Conservation (phyloP, 2,888 invertebrate genomes). For the Sesamia inferens region DNA sequence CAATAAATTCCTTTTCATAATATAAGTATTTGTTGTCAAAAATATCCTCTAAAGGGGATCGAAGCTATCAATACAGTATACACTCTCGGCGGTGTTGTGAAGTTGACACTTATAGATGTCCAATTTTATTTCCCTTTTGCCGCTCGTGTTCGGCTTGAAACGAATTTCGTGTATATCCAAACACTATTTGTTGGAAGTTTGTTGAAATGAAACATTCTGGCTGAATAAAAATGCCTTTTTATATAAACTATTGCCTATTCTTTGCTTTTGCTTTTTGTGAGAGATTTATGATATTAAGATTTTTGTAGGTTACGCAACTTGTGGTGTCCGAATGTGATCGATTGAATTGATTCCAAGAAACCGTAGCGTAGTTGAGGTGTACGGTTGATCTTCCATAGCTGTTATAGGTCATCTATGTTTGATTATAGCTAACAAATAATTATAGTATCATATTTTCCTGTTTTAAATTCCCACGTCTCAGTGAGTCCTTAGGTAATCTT, state of each 20-base stretch:
- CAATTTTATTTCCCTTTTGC: conserved; percentile 48
- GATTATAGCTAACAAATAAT: neutral
- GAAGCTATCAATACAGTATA: conserved; percentile 35
- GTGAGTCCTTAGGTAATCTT: neutral
- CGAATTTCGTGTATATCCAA: conserved; percentile 45
- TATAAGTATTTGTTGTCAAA: conserved; percentile 24
- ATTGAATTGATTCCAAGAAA: neutral
- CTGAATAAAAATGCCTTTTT: conserved; percentile 7
- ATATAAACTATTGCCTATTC: conserved; percentile 1
- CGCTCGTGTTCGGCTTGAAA: conserved; percentile 34
- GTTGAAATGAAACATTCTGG: conserved; percentile 25
- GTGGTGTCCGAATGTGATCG: neutral
- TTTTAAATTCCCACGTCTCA: too few species aligned
- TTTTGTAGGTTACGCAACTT: neutral
- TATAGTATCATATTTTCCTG: neutral
- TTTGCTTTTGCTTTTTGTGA: conserved; percentile 2
- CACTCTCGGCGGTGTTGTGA: conserved; percentile 33
- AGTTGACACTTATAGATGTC: conserved; percentile 54
- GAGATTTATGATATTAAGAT: neutral
- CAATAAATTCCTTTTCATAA: conserved; percentile 10
- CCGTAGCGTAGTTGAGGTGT: neutral
- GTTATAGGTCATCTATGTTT: too few species aligned
- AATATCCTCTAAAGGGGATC: conserved; percentile 26
- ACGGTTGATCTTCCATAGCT: neutral
- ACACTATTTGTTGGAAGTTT: conserved; percentile 37